A percentile compares a stretch with the other conserved stretches of the same genome.
Conservation (phyloP, 2,888 invertebrate species). For the Troglohyphantes excavatus region DNA sequence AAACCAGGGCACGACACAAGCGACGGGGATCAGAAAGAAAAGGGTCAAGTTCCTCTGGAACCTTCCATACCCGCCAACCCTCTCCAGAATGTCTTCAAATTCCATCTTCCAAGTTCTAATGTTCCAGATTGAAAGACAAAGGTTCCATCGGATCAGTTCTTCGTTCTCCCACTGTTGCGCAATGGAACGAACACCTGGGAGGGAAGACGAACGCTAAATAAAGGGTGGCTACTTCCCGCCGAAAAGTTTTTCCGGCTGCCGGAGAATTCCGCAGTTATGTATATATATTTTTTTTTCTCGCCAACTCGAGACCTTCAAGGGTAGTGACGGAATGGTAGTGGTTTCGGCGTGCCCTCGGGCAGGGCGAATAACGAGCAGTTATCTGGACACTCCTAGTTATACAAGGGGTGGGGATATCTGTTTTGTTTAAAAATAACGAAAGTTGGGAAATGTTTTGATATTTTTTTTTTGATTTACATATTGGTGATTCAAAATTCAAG, state of each 20-base stretch:
- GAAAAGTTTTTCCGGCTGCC: not conserved
- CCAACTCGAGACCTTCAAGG: not conserved
- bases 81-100: constrained; percentile 84
- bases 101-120: constrained; percentile 61
- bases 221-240: not conserved
- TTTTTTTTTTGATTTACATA: too few species aligned
- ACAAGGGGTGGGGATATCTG: not conserved
- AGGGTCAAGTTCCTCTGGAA: constrained; percentile 91
- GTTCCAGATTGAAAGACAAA: too few species aligned
- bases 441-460: too few species aligned
- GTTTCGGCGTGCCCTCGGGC: not conserved
- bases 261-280: not conserved
- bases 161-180: not conserved
- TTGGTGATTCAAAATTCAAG: too few species aligned
- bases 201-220: too few species aligned
- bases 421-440: too few species aligned
- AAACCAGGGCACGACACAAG: constrained; percentile 91
- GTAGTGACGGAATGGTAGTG: not conserved
- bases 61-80: constrained; percentile 93
- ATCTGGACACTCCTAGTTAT: not conserved
- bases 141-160: too few species aligned
- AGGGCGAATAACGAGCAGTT: not conserved
- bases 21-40: constrained; percentile 93
- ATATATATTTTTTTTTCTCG: not conserved
- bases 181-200: not conserved